Evolutionary conservation across 2,888 invertebrate species (phyloP), one percentile per base, ranked within the genome.

Genomic region (Abscondita cerata): DNA sequence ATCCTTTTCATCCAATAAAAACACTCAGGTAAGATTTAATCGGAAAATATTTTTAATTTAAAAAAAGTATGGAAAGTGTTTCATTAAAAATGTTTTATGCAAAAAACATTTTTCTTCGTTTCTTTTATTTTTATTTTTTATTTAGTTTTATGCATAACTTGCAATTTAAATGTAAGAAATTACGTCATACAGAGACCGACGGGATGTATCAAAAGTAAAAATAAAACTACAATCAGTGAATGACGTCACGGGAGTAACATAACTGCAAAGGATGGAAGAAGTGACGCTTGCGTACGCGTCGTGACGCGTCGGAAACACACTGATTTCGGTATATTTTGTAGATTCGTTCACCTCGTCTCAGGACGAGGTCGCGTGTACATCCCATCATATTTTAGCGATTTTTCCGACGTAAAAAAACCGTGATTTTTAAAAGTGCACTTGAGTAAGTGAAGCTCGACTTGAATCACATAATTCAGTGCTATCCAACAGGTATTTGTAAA

Each of bases 261-360:
- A 56, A 56, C 44, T 46, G 52, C 56, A 52, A 41, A 51, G 52
- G 56, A 62, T 58, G 54, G 56, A 59, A 50, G 31, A 55, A 50
- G 59, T 54, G 50, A 68, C 68, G 68, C 68, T 64, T 66, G 68
- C 68, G 68, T 68, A 66, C 57, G 68, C 66, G 65, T 64, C 62
- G 36, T 54, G 68, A 59, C 64, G 68, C 46, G 56, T 44, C 59
- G 31, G 53, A 52, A 40, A 59, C 62, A 62, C 64, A 59, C 63
- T 59, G 62, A 61, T 59, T 53, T 55, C 36, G 52, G 57, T 48
- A 53, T 59, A 59, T 54, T 44, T 58, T 64, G 63, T 67, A 67
- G 67, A 67, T 63, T 57, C 65, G 63, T 63, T 54, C 50, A 63
- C 59, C 50, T 60, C 61, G 60, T 63, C 65, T 52, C 55, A 48